Evolutionary conservation across 2,797 vertebrate genomes (phyloP), one percentile per base, ranked within the genome.

Genomic region (Parauchenoglanis punctatus): DNA sequence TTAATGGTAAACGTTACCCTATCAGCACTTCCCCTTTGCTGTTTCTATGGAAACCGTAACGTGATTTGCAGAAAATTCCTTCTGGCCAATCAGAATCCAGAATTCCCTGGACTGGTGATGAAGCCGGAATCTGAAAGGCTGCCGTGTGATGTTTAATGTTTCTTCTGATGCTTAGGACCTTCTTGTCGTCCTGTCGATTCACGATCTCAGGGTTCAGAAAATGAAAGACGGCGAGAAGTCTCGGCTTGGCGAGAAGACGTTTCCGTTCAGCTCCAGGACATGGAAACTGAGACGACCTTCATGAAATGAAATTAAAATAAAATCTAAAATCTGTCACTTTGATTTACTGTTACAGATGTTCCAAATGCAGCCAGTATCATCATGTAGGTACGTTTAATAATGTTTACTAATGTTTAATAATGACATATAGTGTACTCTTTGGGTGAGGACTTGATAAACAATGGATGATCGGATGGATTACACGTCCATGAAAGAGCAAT

Each of bases 181-280:
- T 91, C 92, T 88, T 93, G 87, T 84, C 89, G 92, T 94, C 90
- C 89, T 80, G 87, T 89, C 91, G 91, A 95, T 94, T 94, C 94
- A 87, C 89, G 90, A 92, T 90, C 73, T 84, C 93, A 88, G 86
- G 88, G 90, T 88, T 91, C 81, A 80, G 90, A 88, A 92, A 93
- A 87, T 84, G 88, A 90, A 83, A 82, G 87, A 91, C 77, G 91
- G 90, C 89, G 90, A 93, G 91, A 87, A 5, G 92, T 92, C 91
- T 90, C 88, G 75, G 87, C 93, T 90, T 92, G 18, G 11, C 20
- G 20, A 18, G n/a, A 46, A 28, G n/a, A 54, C 2, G 7, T 20
- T 56, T 23, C 7, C 3, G 17, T 35, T n/a, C 6, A 31, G 52
- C 87, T 91, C 83, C 82, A 20, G 83, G 5, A 54, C 49, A 1